These are phyloP conservation scores for Cosmia pyralina DNA, from an alignment of 2,888 invertebrate genomes.

Conservation along the genomic window DNA sequence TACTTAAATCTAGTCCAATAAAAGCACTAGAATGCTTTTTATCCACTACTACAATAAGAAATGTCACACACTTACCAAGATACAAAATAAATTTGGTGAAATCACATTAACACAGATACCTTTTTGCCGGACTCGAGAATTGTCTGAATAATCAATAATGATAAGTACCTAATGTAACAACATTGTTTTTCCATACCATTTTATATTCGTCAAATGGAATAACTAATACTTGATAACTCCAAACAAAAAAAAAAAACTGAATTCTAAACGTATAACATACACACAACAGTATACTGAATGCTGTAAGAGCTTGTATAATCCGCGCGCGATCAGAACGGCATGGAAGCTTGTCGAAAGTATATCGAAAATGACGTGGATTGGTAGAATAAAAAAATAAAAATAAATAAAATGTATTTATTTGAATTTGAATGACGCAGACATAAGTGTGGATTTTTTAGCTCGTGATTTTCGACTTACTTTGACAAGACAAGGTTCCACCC, in stretches of 20 bases:
- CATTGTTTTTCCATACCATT: not conserved
- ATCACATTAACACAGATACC: slow-evolving; percentile 24
- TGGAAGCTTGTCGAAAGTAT: no score
- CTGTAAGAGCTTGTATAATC: no score
- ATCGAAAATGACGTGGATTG: no score
- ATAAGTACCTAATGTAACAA: not conserved
- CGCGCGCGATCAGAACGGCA: no score
- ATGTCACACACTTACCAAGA: slow-evolving; percentile 43
- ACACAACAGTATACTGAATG: no score
- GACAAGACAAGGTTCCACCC: no score
- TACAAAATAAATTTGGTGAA: slow-evolving; percentile 39
- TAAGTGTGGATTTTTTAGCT: no score
- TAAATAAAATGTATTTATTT: no score
- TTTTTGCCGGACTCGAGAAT: not conserved
- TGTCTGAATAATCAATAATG: not conserved
- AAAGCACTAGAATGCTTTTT: slow-evolving; percentile 55
- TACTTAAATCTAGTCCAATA: slow-evolving; percentile 54
- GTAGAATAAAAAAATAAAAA: no score
- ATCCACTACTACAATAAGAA: slow-evolving; percentile 40
- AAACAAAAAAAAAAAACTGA: slow-evolving; percentile 42
- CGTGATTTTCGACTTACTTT: no score
- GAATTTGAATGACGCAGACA: no score
- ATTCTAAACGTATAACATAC: slow-evolving; percentile 1
- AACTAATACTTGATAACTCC: slow-evolving; percentile 21
- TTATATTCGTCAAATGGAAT: slow-evolving; percentile 5